Conservation (phyloP, 2,113 vertebrate genomes). For the Hippopotamus amphibius region DNA sequence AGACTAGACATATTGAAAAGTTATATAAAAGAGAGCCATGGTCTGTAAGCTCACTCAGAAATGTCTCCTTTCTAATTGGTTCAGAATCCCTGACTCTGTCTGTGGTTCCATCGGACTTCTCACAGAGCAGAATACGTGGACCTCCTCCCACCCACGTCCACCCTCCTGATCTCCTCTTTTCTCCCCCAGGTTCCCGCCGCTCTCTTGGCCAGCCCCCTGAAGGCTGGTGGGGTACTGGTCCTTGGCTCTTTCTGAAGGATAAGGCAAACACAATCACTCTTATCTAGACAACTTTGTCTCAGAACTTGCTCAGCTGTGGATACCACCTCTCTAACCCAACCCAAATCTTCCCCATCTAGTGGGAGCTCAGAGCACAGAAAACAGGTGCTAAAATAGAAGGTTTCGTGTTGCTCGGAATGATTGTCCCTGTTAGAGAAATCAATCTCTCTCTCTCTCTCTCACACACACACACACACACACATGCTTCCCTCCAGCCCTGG, state of each 20-base stretch:
- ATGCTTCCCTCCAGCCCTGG: neutral
- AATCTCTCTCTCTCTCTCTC: no score
- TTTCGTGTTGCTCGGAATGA: neutral
- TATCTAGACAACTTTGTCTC: neutral
- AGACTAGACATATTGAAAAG: neutral
- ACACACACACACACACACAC: neutral
- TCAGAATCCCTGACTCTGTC: neutral
- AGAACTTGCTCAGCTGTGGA: neutral
- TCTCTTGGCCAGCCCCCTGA: neutral
- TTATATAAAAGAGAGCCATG: neutral
- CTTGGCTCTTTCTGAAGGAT: neutral
- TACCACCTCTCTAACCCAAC: neutral
- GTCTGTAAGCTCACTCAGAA: neutral
- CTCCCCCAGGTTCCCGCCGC: neutral
- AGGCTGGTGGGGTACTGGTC: neutral
- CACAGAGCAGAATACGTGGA: rapidly evolving
- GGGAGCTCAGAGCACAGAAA: neutral
- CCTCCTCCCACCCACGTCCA: neutral
- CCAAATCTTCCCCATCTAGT: neutral
- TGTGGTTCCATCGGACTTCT: neutral
- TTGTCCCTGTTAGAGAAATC: neutral
- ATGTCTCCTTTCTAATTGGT: neutral
- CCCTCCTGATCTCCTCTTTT: neutral
- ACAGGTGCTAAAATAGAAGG: neutral
- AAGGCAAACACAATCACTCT: neutral